Conservation (phyloP, 2,113 vertebrate species). For the Gopherus evgoodei region DNA sequence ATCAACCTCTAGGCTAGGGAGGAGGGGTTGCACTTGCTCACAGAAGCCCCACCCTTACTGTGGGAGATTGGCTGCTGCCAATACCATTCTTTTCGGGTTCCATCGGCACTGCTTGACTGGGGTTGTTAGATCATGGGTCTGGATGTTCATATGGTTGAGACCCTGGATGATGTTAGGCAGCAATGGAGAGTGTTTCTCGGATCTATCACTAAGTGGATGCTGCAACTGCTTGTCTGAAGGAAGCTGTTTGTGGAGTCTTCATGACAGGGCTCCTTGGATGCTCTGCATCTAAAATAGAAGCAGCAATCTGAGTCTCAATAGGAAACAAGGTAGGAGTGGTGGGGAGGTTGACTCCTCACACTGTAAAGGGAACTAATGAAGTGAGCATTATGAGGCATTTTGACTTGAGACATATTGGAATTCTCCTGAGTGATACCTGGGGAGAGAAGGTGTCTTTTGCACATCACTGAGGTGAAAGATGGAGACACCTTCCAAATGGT, state of each 20-base stretch:
- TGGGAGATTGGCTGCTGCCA: neutral
- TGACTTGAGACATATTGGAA: neutral
- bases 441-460: neutral
- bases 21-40: neutral
- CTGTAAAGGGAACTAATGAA: neutral
- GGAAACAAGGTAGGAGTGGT: neutral
- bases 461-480: neutral
- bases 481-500: fast-evolving
- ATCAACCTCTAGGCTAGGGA: neutral
- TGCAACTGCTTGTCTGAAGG: neutral
- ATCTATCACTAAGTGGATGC: neutral
- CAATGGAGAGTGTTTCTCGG: neutral
- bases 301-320: neutral
- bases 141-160: neutral
- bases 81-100: neutral
- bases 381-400: fast-evolving
- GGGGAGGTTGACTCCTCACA: neutral
- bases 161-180: neutral
- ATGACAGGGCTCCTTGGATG: neutral
- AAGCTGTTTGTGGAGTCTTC: fast-evolving
- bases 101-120: fast-evolving
- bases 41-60: neutral
- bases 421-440: fast-evolving
- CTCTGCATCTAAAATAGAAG: neutral
- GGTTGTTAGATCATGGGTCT: neutral